A percentile compares a stretch with the other conserved stretches of the same genome.
These are phyloP conservation scores for Spilosoma lubricipeda DNA, from an alignment of 2,888 invertebrate species.

Conservation along the genomic window DNA sequence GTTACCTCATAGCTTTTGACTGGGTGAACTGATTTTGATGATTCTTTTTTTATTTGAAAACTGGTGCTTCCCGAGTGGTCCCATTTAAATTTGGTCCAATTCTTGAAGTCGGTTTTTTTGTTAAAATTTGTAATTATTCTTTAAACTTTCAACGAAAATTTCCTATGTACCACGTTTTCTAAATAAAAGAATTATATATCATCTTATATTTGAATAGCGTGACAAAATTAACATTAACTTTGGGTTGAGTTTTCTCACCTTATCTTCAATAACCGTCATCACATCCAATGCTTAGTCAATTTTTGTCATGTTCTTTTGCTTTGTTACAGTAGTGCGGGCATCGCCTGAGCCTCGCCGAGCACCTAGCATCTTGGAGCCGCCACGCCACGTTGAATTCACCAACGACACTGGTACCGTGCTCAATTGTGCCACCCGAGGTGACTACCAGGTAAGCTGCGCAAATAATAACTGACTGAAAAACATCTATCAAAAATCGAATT, in stretches of 20 bases:
- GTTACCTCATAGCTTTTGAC: no score
- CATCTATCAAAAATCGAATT: background rate
- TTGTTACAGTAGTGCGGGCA: slow-evolving; percentile 81
- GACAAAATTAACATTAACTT: background rate
- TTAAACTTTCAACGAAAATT: no score
- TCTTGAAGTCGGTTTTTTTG: no score
- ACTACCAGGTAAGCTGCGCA: slow-evolving; percentile 85
- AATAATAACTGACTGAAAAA: background rate
- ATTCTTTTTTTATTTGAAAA: no score
- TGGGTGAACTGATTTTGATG: no score
- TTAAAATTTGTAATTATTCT: no score
- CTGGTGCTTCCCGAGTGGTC: no score
- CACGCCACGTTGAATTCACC: slow-evolving; percentile 91
- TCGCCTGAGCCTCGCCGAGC: slow-evolving; percentile 89
- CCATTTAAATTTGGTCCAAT: no score
- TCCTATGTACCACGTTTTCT: background rate
- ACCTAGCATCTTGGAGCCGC: slow-evolving; percentile 88
- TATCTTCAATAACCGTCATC: background rate
- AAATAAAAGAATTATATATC: background rate
- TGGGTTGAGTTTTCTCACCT: background rate
- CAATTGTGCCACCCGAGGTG: slow-evolving; percentile 90
- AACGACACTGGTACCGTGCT: slow-evolving; percentile 90
- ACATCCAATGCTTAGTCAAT: background rate
- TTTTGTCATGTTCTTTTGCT: background rate
- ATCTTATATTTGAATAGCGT: background rate